Evolutionary conservation across 2,888 invertebrate genomes (phyloP), one percentile per base, ranked within the genome.

Genomic region (Resseliella maxima): DNA sequence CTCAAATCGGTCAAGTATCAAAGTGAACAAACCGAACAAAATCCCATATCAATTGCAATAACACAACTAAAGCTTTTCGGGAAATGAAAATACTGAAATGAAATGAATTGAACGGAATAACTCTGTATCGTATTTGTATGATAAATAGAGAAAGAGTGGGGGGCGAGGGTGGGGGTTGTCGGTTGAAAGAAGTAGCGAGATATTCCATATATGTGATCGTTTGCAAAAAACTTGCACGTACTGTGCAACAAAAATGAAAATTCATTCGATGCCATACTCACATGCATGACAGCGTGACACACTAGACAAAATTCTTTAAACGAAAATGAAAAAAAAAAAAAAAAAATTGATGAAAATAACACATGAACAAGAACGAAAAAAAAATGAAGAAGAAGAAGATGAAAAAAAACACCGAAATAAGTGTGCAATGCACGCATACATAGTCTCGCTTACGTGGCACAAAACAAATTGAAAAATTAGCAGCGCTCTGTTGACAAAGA

Each of bases 401-500:
- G n/a, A n/a, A n/a, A n/a, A n/a, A n/a, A 59, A 59, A 59, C 59
- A 59, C 59, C 27, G 6, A n/a, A 59, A 59, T 59, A 59, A 59
- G 59, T 59, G 59, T 59, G 59, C 59, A 59, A 59, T 59, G 59
- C 59, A 59, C 59, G 27, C 59, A 24, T 27, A 24, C 59, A 59
- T 24, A 59, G 46, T 50, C n/a, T n/a, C 46, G 46, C 46, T 50
- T 50, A 50, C 59, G 27, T 27, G 27, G 59, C 59, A 59, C 59
- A 59, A 59, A 59, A 59, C 59, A n/a, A 59, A 59, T 59, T 59
- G 59, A 59, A 59, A 59, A 59, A 59, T 59, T 59, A 59, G 59
- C n/a, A 59, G 24, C 24, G 27, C 12, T 59, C 59, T 59, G 59
- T 59, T 59, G 59, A 59, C 59, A 59, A 59, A 2, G n/a, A 24